These are phyloP conservation scores for Campoletis raptor DNA, from an alignment of 2,888 invertebrate genomes.

Conservation along the genomic window DNA sequence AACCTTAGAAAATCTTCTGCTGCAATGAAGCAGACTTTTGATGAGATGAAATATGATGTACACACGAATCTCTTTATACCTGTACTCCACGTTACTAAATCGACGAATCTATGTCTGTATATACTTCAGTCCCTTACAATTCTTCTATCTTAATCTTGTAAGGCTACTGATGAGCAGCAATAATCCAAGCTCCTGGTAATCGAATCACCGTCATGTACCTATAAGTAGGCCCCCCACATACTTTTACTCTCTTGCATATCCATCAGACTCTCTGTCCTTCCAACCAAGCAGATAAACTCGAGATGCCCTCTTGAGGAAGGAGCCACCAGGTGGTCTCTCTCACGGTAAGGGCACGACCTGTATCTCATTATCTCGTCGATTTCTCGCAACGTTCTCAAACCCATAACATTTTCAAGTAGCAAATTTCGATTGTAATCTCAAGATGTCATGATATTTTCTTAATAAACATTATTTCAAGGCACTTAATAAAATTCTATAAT, in stretches of 20 bases:
- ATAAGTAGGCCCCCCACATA: slow-evolving; percentile 70
- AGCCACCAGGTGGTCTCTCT: slow-evolving; percentile 60
- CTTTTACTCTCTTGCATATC: slow-evolving; percentile 40
- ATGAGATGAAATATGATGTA: slow-evolving; percentile 63
- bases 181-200: slow-evolving; percentile 77
- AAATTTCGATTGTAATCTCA: slow-evolving; percentile 9
- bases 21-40: slow-evolving; percentile 59
- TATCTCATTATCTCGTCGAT: slow-evolving; percentile 27
- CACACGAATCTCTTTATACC: slow-evolving; percentile 32
- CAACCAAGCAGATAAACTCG: slow-evolving; percentile 22
- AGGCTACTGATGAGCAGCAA: slow-evolving; percentile 73
- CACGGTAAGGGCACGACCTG: slow-evolving; percentile 55
- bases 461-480: background rate
- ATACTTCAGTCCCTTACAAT: slow-evolving; percentile 63
- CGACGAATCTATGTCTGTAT: background rate
- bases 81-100: slow-evolving; percentile 34
- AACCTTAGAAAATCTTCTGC: slow-evolving; percentile 54
- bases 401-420: slow-evolving; percentile 44
- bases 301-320: slow-evolving; percentile 34
- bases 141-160: slow-evolving; percentile 70
- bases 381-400: slow-evolving; percentile 22
- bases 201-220: slow-evolving; percentile 73
- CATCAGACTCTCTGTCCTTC: slow-evolving; percentile 23
- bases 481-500: background rate
- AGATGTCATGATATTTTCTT: background rate